Conservation (phyloP, 2,113 vertebrate species). For the Menura novaehollandiae region DNA sequence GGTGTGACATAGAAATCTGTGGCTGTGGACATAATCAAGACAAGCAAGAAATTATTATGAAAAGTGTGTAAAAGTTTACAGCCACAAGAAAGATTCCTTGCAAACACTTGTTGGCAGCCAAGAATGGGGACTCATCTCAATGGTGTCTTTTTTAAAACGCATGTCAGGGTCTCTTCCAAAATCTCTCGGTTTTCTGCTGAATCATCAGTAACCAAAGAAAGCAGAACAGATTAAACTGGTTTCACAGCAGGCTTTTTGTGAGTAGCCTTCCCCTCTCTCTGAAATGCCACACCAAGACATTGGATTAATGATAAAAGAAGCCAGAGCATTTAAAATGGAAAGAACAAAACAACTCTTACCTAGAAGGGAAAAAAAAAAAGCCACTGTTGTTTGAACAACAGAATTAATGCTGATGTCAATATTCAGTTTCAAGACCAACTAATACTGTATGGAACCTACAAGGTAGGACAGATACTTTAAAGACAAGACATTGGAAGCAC, state of each 20-base stretch:
- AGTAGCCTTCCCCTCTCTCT: neutral
- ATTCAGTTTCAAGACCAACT: neutral
- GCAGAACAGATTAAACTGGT: neutral
- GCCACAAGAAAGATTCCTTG: neutral
- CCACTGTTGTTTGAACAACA: neutral
- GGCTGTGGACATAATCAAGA: neutral
- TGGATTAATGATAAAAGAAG: neutral
- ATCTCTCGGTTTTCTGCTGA: neutral
- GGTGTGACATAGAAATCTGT: neutral
- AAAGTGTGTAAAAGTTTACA: neutral
- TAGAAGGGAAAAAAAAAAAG: accelerated
- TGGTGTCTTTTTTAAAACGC: neutral
- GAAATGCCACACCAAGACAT: neutral
- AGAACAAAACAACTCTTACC: neutral
- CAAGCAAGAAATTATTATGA: neutral
- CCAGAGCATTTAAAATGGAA: neutral
- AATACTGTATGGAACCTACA: neutral
- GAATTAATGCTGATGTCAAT: neutral
- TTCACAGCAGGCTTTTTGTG: neutral
- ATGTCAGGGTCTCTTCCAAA: neutral
- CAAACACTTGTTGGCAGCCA: neutral
- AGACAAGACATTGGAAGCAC: neutral
- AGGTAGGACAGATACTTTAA: neutral
- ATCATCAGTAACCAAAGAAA: neutral
- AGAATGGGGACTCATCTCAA: neutral